These are phyloP conservation scores for Apodemia duryi DNA, from an alignment of 2,888 invertebrate species.

Conservation along the genomic window DNA sequence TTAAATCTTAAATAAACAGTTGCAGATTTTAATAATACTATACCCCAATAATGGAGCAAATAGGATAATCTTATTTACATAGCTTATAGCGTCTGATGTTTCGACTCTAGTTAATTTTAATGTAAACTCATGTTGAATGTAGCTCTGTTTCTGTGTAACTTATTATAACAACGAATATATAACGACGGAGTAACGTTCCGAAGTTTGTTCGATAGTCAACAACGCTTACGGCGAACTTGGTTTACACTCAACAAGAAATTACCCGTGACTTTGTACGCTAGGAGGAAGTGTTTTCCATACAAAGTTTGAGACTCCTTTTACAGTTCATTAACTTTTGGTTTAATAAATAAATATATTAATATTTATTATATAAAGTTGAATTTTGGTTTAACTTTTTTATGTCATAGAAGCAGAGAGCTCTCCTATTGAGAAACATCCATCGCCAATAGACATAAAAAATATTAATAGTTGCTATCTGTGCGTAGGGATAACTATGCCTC, in stretches of 20 bases:
- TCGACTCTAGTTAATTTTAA: constrained; percentile 12
- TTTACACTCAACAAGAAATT: constrained; percentile 8
- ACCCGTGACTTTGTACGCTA: constrained; percentile 9
- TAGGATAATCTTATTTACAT: background rate
- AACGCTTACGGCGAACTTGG: constrained; percentile 9
- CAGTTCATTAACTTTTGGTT: background rate
- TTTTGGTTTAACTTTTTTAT: too few species aligned
- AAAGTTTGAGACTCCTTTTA: constrained; percentile 16
- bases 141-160: constrained; percentile 23
- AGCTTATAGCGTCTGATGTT: background rate
- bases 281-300: constrained; percentile 2
- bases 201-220: constrained; percentile 29
- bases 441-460: too few species aligned
- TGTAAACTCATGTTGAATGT: constrained; percentile 14
- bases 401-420: too few species aligned
- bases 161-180: constrained; percentile 20
- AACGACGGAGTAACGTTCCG: constrained; percentile 25
- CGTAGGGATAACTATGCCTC: too few species aligned
- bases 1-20: too few species aligned
- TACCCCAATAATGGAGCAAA: too few species aligned
- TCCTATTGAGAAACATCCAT: too few species aligned
- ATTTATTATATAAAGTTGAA: too few species aligned
- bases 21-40: too few species aligned
- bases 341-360: background rate
- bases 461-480: too few species aligned